Evolutionary conservation across 2,113 vertebrate genomes (phyloP).

Genomic region (Anseranas semipalmata): DNA sequence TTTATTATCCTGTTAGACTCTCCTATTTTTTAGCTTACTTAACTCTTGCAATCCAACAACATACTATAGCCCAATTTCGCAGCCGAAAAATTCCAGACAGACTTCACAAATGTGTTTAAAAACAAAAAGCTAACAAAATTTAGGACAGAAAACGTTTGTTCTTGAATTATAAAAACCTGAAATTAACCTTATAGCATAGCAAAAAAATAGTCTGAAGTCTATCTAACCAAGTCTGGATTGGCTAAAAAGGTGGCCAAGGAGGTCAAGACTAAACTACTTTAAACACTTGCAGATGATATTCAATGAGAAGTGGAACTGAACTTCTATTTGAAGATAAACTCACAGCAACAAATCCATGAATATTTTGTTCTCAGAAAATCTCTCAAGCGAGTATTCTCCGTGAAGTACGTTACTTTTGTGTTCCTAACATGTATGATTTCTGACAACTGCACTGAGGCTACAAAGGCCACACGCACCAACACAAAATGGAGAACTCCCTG

Average conservation of each 20-base stretch:
- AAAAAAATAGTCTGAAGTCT: background rate
- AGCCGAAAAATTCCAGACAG: background rate
- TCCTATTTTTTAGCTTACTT: background rate
- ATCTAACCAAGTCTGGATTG: background rate
- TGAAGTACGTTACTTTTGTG: background rate
- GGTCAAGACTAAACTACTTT: background rate
- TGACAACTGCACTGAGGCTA: background rate
- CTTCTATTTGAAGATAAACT: background rate
- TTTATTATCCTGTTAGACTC: background rate
- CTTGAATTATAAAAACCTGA: background rate
- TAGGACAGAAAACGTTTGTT: background rate
- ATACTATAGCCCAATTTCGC: background rate
- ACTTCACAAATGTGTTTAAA: background rate
- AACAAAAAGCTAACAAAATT: background rate
- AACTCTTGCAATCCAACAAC: background rate
- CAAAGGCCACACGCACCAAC: no score
- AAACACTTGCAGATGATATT: background rate
- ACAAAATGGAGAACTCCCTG: rapidly evolving
- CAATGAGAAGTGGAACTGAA: background rate
- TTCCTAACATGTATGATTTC: background rate
- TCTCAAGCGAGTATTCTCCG: background rate
- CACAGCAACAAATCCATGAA: background rate
- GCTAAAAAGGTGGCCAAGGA: background rate
- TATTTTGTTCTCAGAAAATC: background rate
- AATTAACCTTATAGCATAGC: background rate